Conservation (phyloP, 2,888 invertebrate genomes). For the Periphyllus acericola region DNA sequence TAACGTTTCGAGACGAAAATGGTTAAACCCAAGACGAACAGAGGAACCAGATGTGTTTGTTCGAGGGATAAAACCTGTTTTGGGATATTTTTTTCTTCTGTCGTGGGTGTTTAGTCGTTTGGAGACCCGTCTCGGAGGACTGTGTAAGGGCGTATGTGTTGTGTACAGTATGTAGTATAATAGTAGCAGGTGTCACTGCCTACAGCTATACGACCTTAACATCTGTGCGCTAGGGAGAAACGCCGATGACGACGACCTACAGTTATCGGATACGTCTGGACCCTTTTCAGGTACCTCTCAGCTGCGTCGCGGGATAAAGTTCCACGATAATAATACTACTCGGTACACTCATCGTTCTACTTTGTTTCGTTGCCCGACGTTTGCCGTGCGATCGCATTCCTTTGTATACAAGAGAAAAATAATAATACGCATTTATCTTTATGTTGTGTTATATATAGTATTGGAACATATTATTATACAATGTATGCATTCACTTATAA, state of each 20-base stretch:
- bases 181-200: constrained; percentile 55
- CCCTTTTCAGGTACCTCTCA: constrained; percentile 39
- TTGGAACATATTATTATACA: neutral
- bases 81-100: constrained; percentile 8
- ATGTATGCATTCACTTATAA: neutral
- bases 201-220: constrained; percentile 53
- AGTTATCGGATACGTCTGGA: constrained; percentile 50
- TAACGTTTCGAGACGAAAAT: neutral
- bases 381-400: neutral
- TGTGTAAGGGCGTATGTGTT: constrained; percentile 30
- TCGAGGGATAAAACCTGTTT: constrained; percentile 59
- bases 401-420: neutral
- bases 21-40: constrained; percentile 8
- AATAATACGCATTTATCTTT: neutral
- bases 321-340: neutral
- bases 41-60: constrained; percentile 45
- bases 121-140: constrained; percentile 8
- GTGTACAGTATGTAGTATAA: neutral
- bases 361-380: neutral
- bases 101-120: constrained; percentile 39
- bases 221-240: constrained; percentile 33
- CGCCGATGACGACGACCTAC: constrained; percentile 1
- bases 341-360: neutral
- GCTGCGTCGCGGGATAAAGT: constrained; percentile 47
- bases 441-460: neutral